Evolutionary conservation across 2,797 vertebrate genomes (phyloP).

Genomic region (Carapus acus): DNA sequence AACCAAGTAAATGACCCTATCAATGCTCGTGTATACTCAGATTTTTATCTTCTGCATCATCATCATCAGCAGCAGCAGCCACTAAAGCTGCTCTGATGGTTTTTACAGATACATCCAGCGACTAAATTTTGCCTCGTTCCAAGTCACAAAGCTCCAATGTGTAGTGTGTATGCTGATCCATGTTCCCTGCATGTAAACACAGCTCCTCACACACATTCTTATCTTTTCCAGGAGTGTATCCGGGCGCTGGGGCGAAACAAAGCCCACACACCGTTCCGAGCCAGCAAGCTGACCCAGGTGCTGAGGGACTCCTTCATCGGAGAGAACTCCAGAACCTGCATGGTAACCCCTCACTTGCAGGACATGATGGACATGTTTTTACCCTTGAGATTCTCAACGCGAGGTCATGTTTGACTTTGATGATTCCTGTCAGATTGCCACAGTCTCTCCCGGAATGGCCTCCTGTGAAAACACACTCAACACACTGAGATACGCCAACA

Average conservation of each 20-base stretch:
- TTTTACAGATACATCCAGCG: too few species aligned
- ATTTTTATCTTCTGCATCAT: too few species aligned
- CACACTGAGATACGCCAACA: conserved; percentile 96
- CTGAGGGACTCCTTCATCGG: conserved; percentile 98
- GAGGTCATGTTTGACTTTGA: background rate
- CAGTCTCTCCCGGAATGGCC: conserved; percentile 96
- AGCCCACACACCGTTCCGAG: conserved; percentile 95
- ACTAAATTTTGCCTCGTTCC: too few species aligned
- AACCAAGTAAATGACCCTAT: too few species aligned
- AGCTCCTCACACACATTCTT: too few species aligned
- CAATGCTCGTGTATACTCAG: too few species aligned
- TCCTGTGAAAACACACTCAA: conserved; percentile 99
- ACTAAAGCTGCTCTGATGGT: too few species aligned
- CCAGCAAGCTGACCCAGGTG: conserved; percentile 97
- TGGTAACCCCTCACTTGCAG: conserved; percentile 72
- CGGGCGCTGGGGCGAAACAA: conserved; percentile 95
- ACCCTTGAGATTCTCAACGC: too few species aligned
- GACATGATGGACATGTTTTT: background rate
- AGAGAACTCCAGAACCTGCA: conserved; percentile 96
- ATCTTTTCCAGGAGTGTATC: conserved; percentile 85
- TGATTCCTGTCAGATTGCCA: conserved; percentile 80
- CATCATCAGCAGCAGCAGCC: too few species aligned
- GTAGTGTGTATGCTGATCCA: too few species aligned
- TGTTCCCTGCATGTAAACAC: background rate
- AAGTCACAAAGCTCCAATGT: too few species aligned